Evolutionary conservation across 2,888 invertebrate species (phyloP).

Genomic region (Sarcophaga subvicina): DNA sequence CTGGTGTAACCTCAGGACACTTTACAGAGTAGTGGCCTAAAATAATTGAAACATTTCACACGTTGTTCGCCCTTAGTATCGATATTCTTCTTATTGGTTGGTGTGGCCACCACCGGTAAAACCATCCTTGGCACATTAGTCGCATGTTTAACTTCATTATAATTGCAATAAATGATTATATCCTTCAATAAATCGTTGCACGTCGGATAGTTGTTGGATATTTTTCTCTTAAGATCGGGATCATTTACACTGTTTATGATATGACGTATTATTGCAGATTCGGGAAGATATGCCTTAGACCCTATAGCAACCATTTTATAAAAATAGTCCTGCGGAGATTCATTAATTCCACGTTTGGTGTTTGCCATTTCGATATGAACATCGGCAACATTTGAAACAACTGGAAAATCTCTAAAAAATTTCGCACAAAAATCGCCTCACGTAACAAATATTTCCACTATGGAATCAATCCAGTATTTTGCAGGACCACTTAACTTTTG

Average conservation of each 20-base stretch:
- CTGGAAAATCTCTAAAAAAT: constrained; percentile 61
- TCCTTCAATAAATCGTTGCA: not conserved
- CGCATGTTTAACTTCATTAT: constrained; percentile 55
- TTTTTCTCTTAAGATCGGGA: too few relatives aligned
- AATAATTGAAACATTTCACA: constrained; percentile 2
- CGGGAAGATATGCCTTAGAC: constrained; percentile 44
- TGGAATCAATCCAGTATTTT: constrained; percentile 36
- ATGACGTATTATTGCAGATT: constrained; percentile 50
- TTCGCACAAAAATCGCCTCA: constrained; percentile 54
- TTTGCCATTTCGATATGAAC: too few relatives aligned
- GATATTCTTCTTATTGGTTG: not conserved
- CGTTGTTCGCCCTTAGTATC: not conserved
- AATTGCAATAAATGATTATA: constrained; percentile 33
- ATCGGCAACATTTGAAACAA: constrained; percentile 40
- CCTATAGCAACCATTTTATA: constrained; percentile 60
- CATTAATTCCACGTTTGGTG: not conserved
- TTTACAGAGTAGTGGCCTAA: not conserved
- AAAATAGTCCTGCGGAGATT: constrained; percentile 38
- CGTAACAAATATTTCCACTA: constrained; percentile 42
- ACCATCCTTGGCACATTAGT: not conserved
- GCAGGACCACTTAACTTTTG: constrained; percentile 29
- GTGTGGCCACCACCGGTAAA: not conserved
- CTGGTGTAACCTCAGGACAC: constrained; percentile 29
- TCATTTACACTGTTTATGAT: too few relatives aligned
- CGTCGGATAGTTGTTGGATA: too few relatives aligned